Evolutionary conservation across 2,888 invertebrate species (phyloP).

Genomic region (Hylaea fasciaria): DNA sequence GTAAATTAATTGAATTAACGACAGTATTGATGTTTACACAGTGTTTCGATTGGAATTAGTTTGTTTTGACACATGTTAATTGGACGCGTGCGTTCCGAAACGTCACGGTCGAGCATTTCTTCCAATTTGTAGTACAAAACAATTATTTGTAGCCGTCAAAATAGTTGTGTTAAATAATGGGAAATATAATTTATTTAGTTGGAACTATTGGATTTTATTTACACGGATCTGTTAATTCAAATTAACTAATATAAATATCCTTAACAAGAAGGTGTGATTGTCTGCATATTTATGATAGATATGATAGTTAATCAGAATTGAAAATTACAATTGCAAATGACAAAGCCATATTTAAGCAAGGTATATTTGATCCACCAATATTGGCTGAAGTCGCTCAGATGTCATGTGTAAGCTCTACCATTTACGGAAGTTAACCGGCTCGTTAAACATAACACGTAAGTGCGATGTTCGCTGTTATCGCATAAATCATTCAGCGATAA

Average conservation of each 20-base stretch:
- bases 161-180: conserved; percentile 62
- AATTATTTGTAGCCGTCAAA: conserved; percentile 62
- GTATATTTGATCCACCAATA: conserved; percentile 26
- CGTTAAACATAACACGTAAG: conserved; percentile 41
- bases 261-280: conserved; percentile 11
- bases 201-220: conserved; percentile 62
- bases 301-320: conserved; percentile 26
- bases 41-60: conserved; percentile 35
- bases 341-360: conserved; percentile 18
- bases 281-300: background rate
- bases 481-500: conserved; percentile 70
- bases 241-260: background rate
- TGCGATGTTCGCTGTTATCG: conserved; percentile 57
- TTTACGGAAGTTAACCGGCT: conserved; percentile 41
- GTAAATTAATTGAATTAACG: conserved; percentile 16
- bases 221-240: conserved; percentile 24
- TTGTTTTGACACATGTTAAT: conserved; percentile 40
- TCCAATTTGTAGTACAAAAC: conserved; percentile 67
- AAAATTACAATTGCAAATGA: conserved; percentile 29
- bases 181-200: conserved; percentile 71
- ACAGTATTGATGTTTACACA: conserved; percentile 5
- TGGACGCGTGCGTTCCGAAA: conserved; percentile 32
- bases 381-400: conserved; percentile 34
- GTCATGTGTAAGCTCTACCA: conserved; percentile 26
- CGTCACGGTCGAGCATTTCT: conserved; percentile 47